phyloP scores from a whole-genome alignment of 2,797 vertebrate species.

The Schizopygopsis pylzovi region DNA sequence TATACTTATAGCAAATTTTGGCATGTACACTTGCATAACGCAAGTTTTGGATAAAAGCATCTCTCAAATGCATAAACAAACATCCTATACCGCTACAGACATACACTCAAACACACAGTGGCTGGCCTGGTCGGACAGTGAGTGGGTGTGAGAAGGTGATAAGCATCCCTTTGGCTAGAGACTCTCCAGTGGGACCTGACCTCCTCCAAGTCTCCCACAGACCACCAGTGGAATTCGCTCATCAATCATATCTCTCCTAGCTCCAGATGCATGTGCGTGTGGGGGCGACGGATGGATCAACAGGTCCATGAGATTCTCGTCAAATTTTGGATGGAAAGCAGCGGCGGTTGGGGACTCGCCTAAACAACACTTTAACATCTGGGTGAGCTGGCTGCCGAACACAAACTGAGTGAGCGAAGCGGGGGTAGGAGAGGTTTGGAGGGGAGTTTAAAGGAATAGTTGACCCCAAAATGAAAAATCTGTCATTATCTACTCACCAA shows the following conservation, averaged over 20 bases:
- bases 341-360: slow-evolving; percentile 12
- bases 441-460: slow-evolving; percentile 31
- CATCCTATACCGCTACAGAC: background rate
- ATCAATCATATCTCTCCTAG: slow-evolving; percentile 62
- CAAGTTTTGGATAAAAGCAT: background rate
- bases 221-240: slow-evolving; percentile 56
- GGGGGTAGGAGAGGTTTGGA: background rate
- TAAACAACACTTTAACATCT: slow-evolving; percentile 59
- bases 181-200: slow-evolving; percentile 39
- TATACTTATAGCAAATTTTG: background rate
- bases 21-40: background rate
- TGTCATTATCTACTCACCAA: slow-evolving; percentile 1
- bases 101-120: slow-evolving; percentile 26
- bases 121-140: slow-evolving; percentile 30
- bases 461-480: slow-evolving; percentile 3
- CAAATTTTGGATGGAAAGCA: slow-evolving; percentile 49
- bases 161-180: slow-evolving; percentile 51
- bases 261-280: slow-evolving; percentile 55
- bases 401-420: slow-evolving; percentile 3
- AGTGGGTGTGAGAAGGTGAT: slow-evolving; percentile 61
- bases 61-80: slow-evolving; percentile 3
- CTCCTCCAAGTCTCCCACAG: slow-evolving; percentile 51
- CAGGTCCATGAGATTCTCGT: slow-evolving; percentile 54
- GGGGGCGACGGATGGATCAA: slow-evolving; percentile 54
- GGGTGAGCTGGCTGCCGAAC: slow-evolving; percentile 39